These are phyloP conservation scores for Podotricha telesiphe DNA, from an alignment of 2,888 invertebrate genomes.

Conservation along the genomic window DNA sequence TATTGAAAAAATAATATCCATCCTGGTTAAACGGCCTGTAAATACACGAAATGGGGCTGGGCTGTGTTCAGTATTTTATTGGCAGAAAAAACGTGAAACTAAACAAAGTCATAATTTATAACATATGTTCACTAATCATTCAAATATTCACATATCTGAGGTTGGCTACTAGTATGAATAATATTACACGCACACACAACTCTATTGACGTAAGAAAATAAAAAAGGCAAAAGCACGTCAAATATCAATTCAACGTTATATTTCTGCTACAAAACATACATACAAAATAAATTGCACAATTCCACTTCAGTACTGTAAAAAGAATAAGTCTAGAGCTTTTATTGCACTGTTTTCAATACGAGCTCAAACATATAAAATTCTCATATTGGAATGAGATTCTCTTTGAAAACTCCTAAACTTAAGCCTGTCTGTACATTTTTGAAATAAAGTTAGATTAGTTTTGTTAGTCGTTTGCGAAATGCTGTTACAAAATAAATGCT, in stretches of 20 bases:
- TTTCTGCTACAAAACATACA: conserved; percentile 30
- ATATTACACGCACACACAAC: background rate
- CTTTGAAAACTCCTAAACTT: conserved; percentile 36
- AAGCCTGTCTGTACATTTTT: conserved; percentile 30
- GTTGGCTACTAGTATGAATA: too few species aligned
- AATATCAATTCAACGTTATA: conserved; percentile 2
- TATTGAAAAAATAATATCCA: too few species aligned
- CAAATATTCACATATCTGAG: too few species aligned
- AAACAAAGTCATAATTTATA: too few species aligned
- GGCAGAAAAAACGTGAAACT: too few species aligned
- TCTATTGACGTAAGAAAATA: background rate
- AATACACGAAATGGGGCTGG: too few species aligned
- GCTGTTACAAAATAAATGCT: conserved; percentile 13
- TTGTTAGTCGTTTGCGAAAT: conserved; percentile 23
- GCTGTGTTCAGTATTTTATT: background rate
- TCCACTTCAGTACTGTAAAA: conserved; percentile 29
- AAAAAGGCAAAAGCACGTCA: background rate
- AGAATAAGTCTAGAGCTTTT: conserved; percentile 37
- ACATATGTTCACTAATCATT: too few species aligned
- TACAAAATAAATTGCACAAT: conserved; percentile 29
- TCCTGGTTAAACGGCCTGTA: too few species aligned
- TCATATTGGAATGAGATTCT: conserved; percentile 36
- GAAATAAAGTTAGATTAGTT: conserved; percentile 31
- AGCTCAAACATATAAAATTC: conserved; percentile 38
- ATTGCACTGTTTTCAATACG: conserved; percentile 38